Conservation (phyloP, 2,113 vertebrate genomes). For the Paramisgurnus dabryanus region DNA sequence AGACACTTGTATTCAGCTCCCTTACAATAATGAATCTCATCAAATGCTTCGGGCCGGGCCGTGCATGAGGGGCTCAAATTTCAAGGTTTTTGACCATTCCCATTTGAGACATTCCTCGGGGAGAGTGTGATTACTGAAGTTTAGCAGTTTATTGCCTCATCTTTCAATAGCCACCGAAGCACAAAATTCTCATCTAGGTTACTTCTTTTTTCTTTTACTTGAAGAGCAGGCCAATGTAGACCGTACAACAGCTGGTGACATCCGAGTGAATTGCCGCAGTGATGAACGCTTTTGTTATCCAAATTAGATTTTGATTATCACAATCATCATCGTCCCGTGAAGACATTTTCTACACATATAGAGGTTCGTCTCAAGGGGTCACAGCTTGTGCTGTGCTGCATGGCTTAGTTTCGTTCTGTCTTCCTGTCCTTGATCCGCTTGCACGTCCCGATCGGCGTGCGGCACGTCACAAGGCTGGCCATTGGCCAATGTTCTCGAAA, state of each 20-base stretch:
- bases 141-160: constrained; percentile 99
- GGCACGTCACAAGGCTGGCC: too few relatives aligned
- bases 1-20: constrained; percentile 93
- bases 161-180: constrained; percentile 99
- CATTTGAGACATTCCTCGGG: constrained; percentile 92
- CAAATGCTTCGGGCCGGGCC: constrained; percentile 87
- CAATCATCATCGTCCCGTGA: neutral
- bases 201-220: constrained; percentile 76
- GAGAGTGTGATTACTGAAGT: constrained; percentile 99
- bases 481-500: neutral
- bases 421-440: neutral
- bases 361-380: constrained; percentile 62
- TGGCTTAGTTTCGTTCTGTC: neutral
- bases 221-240: constrained; percentile 95
- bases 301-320: constrained; percentile 1
- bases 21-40: constrained; percentile 94
- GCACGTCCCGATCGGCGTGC: too few relatives aligned
- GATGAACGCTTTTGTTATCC: constrained; percentile 27
- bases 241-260: constrained; percentile 84
- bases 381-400: neutral
- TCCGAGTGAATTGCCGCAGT: constrained; percentile 68
- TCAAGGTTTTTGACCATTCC: constrained; percentile 98
- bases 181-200: constrained; percentile 99
- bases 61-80: constrained; percentile 88
- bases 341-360: constrained; percentile 6